Base-by-base conservation (phyloP, 2,113 vertebrate species). In the Nanger granti region DNA sequence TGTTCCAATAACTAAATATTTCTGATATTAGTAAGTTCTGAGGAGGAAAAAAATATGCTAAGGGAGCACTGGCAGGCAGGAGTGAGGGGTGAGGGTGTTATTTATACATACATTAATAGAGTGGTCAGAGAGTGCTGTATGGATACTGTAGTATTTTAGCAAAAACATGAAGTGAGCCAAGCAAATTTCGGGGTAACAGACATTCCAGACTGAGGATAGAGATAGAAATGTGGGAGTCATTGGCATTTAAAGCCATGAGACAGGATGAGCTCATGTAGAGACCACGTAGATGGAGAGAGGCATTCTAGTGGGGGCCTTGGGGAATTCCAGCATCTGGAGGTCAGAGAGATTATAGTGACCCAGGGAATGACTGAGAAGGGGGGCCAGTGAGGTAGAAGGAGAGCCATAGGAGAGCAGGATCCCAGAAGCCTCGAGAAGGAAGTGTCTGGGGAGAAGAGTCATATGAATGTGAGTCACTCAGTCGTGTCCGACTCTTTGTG, bases 91-190 rank as follows among this genome's bases (percentile, higher is more conserved):
- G 3, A 95, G 3, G 47, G 18, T 24, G 24, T 86, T 62, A 57
- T 31, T 95, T 47, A 14, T 47, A 60, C 13, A 62, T 49, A 17
- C 9, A 64, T 49, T 91, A 94, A 91, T 9, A 76, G 22, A 60
- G 15, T 69, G 26, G 13, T 69, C 85, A 76, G 60, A 28, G n/a
- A 62, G 34, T 22, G 64, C 86, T n/a, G 82, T 54, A 24, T 29
- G 52, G 28, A 62, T 54, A 87, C 57, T 9, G 20, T 59, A 47
- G 59, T 54, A 44, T 64, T 90, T 83, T 52, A 87, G 59, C 57
- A 97, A 80, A 93, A 95, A 87, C 29, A 22, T 62, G 37, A 66
- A 89, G 29, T 80, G 31, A 93, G 20, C 17, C 54, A 94, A 55
- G 26, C n/a, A 44, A 29, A 92, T 84, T 87, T 88, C 31, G 14